Evolutionary conservation across 2,113 vertebrate species (phyloP).

Genomic region (Colossoma macropomum): DNA sequence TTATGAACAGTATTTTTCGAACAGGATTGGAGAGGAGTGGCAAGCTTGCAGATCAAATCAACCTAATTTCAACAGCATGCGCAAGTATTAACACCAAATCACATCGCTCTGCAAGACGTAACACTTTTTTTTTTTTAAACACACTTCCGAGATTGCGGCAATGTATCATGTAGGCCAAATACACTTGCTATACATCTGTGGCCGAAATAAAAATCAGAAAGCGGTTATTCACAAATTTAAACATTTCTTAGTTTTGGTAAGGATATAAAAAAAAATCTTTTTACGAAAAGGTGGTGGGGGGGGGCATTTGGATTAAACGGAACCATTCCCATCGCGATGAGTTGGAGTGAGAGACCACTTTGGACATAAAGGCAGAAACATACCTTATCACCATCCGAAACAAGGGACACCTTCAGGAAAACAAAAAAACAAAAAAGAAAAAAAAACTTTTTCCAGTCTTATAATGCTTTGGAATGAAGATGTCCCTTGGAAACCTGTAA

Average conservation of each 20-base stretch:
- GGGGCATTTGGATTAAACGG: constrained; percentile 59
- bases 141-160: constrained; percentile 69
- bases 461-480: constrained; percentile 83
- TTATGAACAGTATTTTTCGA: constrained; percentile 70
- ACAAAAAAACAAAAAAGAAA: background rate
- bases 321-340: constrained; percentile 71
- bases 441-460: constrained; percentile 70
- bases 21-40: constrained; percentile 71
- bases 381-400: constrained; percentile 61
- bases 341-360: constrained; percentile 73
- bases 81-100: constrained; percentile 71
- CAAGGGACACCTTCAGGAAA: constrained; percentile 72
- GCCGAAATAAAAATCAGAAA: constrained; percentile 55
- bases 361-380: constrained; percentile 75
- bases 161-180: constrained; percentile 65
- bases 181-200: constrained; percentile 70
- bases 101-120: constrained; percentile 69
- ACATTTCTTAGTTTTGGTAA: constrained; percentile 69
- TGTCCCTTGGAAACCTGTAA: constrained; percentile 72
- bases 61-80: constrained; percentile 69
- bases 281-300: constrained; percentile 56
- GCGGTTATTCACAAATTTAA: constrained; percentile 70
- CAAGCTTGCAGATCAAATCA: constrained; percentile 71
- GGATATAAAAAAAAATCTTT: constrained; percentile 52
- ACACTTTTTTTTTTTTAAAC: constrained; percentile 64